Base-by-base conservation (phyloP, 2,113 vertebrate genomes). In the Pycnonotus jocosus region DNA sequence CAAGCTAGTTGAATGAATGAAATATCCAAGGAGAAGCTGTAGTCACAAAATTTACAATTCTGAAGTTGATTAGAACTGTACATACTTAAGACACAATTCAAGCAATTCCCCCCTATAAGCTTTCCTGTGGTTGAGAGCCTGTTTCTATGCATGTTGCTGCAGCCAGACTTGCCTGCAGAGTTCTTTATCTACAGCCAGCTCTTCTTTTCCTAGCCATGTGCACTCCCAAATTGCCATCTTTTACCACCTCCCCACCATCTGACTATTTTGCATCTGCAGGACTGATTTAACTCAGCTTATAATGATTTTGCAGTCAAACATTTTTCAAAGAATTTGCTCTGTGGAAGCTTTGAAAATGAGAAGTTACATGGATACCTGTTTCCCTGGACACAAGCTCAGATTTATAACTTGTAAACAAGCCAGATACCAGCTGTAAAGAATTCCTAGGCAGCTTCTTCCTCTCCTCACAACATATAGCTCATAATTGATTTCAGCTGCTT, bases 231-330 rank as follows among this genome's bases (percentile, higher is more conserved):
- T 44, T 70, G 17, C 56, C 48, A 69, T 84, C 14, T 89, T 80
- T 25, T 64, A 15, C 86, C 90, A 91, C 90, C 84, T 92, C 81
- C 90, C 38, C 65, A 64, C 84, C 92, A 89, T 87, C 70, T 92
- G 92, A 86, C 72, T 71, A 9, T 81, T 85, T 87, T 64, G 61
- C 51, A 86, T 88, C 77, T 81, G 61, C 51, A 76, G 31, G 9
- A 28, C 38, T 71, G 64, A 57, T 71, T 74, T 84, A 60, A 74
- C 44, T 91, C 40, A 12, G 9, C 47, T 86, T 73, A 50, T 17
- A 53, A 25, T 37, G 33, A 73, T 78, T 73, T 57, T 38, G 50
- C 40, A 91, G 58, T 45, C 65, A 83, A 88, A 57, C 9, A 4
- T 35, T n/a, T 69, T 69, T 35, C 30, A 42, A 61, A 74, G 14